These are phyloP conservation scores for Eilema depressum DNA, from an alignment of 2,888 invertebrate genomes.

Conservation along the genomic window DNA sequence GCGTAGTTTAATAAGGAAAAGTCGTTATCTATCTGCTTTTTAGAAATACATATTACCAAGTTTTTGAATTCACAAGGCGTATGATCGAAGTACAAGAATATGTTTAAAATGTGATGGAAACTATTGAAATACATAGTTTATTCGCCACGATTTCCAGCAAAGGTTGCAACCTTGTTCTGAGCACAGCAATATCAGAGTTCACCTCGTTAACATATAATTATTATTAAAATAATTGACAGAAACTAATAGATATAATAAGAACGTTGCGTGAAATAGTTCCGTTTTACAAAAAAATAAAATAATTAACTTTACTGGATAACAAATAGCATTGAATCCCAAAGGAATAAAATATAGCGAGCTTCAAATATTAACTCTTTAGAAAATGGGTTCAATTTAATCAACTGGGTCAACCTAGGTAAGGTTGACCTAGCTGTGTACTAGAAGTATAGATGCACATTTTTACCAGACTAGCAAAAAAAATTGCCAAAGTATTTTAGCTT, in stretches of 20 bases:
- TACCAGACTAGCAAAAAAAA: too few relatives aligned
- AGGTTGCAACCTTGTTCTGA: neutral
- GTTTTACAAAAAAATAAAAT: neutral
- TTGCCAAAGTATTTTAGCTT: too few relatives aligned
- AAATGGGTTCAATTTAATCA: neutral
- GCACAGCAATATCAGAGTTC: neutral
- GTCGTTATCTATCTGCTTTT: neutral
- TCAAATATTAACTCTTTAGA: neutral
- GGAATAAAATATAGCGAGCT: neutral
- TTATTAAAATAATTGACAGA: neutral
- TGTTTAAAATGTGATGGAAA: too few relatives aligned
- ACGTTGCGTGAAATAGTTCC: neutral
- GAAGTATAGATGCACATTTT: too few relatives aligned
- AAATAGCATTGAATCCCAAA: constrained; percentile 3
- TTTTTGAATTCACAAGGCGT: neutral
- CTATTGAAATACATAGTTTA: too few relatives aligned
- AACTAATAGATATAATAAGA: neutral
- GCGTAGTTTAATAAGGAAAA: constrained; percentile 4
- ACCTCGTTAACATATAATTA: neutral
- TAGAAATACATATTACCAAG: neutral
- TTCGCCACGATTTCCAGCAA: too few relatives aligned
- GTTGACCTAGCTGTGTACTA: too few relatives aligned
- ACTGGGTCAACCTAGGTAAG: neutral
- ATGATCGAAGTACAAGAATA: too few relatives aligned
- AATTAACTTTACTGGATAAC: neutral